These are phyloP conservation scores for Tenthredo notha DNA, from an alignment of 2,888 invertebrate genomes.

Conservation along the genomic window DNA sequence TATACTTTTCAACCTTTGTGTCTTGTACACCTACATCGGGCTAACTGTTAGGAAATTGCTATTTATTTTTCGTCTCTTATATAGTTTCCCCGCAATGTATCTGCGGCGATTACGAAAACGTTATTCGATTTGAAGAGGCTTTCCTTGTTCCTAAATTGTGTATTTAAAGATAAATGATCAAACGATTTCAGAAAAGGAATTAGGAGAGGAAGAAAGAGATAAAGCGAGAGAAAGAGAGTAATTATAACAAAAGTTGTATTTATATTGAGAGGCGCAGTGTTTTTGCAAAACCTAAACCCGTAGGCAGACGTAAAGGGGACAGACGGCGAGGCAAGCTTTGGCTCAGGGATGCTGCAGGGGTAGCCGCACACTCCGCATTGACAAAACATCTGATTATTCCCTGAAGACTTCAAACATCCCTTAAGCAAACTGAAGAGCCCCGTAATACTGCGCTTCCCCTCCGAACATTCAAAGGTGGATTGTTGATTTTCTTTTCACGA, in stretches of 20 bases:
- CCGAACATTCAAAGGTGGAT: conserved; percentile 44
- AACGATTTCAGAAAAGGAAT: conserved; percentile 9
- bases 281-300: conserved; percentile 39
- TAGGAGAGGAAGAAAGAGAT: not conserved
- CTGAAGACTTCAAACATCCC: conserved; percentile 62
- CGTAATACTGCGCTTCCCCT: conserved; percentile 50
- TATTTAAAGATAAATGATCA: conserved; percentile 32
- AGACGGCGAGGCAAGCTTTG: conserved; percentile 10
- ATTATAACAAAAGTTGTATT: conserved; percentile 39
- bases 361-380: conserved; percentile 54
- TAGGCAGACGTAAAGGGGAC: conserved; percentile 40
- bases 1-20: conserved; percentile 4
- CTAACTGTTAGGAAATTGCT: not conserved
- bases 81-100: not conserved
- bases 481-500: conserved; percentile 49
- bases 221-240: not conserved
- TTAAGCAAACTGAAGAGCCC: conserved; percentile 48
- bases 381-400: conserved; percentile 63
- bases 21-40: not conserved
- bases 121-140: not conserved
- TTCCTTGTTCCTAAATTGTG: not conserved
- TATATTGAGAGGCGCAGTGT: conserved; percentile 27
- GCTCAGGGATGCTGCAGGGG: conserved; percentile 35
- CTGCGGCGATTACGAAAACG: not conserved
- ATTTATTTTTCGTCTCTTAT: not conserved